These are phyloP conservation scores for Cantharis rufa DNA, from an alignment of 2,888 invertebrate species.

Conservation along the genomic window DNA sequence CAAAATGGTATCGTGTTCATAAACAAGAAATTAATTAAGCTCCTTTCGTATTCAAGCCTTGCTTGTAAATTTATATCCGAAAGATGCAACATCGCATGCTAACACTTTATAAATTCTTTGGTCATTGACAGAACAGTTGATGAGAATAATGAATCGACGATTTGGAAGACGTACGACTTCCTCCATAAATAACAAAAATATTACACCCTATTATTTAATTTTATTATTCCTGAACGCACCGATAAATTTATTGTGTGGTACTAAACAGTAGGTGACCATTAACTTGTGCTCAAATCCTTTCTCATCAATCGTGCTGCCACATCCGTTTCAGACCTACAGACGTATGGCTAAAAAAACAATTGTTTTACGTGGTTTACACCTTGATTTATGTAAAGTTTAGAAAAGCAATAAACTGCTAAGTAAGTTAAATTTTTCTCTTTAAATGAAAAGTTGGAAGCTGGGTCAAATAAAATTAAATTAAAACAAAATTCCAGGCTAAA, in stretches of 20 bases:
- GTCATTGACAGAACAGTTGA: background rate
- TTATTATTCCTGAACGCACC: background rate
- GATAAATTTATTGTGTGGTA: background rate
- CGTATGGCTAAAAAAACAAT: background rate
- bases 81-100: background rate
- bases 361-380: background rate
- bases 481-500: background rate
- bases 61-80: background rate
- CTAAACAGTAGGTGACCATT: background rate
- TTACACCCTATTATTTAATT: background rate
- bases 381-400: background rate
- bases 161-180: background rate
- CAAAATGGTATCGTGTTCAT: background rate
- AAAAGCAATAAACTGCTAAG: background rate
- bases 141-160: background rate
- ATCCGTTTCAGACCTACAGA: background rate
- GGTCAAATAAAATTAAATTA: background rate
- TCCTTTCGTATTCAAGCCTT: background rate
- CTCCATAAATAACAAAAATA: background rate
- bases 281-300: background rate
- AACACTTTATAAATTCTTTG: background rate
- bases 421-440: background rate
- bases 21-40: background rate
- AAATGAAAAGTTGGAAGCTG: background rate
- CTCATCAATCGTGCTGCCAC: background rate